A percentile compares a stretch with the other conserved stretches of the same genome.
These are phyloP conservation scores for Poecile atricapillus DNA, from an alignment of 2,113 vertebrate species.

Conservation along the genomic window DNA sequence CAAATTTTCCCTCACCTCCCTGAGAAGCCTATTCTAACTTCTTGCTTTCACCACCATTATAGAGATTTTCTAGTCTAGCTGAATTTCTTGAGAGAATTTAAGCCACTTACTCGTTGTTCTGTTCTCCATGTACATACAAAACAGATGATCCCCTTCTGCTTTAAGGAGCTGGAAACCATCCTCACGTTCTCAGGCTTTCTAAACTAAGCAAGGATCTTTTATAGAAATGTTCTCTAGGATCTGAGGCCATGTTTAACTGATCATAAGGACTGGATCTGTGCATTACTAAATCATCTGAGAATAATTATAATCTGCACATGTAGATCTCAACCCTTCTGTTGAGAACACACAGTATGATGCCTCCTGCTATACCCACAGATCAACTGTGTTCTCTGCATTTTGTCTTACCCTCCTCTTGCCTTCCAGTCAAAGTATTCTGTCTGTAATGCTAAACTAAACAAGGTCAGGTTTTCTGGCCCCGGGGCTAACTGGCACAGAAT, in stretches of 20 bases:
- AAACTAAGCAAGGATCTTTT: background rate
- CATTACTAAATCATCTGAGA: background rate
- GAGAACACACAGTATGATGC: background rate
- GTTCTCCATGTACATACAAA: background rate
- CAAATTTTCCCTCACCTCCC: background rate
- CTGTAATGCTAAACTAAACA: slow-evolving; percentile 23
- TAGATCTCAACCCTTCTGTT: background rate
- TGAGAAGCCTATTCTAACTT: background rate
- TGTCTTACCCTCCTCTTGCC: background rate
- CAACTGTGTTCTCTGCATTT: background rate
- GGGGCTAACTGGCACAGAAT: slow-evolving; percentile 31
- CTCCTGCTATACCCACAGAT: background rate
- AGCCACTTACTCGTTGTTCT: background rate
- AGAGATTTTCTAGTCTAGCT: background rate
- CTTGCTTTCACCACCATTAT: background rate
- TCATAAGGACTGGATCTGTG: background rate
- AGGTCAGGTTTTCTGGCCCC: slow-evolving; percentile 30
- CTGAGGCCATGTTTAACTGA: background rate
- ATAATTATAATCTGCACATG: background rate
- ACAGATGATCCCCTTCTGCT: slow-evolving; percentile 8
- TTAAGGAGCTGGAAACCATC: background rate
- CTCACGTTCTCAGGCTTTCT: background rate
- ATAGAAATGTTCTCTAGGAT: background rate
- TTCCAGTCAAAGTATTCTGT: background rate
- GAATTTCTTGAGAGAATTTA: slow-evolving; percentile 12